These are phyloP conservation scores for Ypsolopha scabrella DNA, from an alignment of 2,888 invertebrate genomes.

Conservation along the genomic window DNA sequence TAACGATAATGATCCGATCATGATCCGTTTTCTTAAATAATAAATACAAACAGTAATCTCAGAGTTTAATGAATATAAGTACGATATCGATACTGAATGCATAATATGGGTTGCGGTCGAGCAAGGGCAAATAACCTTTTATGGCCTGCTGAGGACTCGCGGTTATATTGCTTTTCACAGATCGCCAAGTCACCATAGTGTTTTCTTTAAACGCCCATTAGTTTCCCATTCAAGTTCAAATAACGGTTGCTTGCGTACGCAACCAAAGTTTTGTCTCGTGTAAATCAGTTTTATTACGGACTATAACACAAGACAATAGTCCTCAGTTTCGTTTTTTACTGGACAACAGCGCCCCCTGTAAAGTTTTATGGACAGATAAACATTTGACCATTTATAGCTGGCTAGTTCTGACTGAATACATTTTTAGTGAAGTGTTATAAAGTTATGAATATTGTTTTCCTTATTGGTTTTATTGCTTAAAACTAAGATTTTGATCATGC, in stretches of 20 bases:
- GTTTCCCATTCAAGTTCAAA: constrained; percentile 5
- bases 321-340: constrained; percentile 11
- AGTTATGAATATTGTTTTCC: not conserved
- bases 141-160: constrained; percentile 49
- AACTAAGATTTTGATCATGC: too few species aligned
- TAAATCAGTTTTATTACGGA: constrained; percentile 16
- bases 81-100: too few species aligned
- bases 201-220: constrained; percentile 41
- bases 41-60: too few species aligned
- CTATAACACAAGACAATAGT: constrained; percentile 11
- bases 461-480: not conserved
- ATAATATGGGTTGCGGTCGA: constrained; percentile 25
- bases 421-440: not conserved
- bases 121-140: constrained; percentile 50
- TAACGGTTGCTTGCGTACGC: constrained; percentile 2
- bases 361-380: constrained; percentile 13
- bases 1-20: too few species aligned
- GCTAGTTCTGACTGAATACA: not conserved
- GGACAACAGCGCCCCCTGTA: constrained; percentile 11
- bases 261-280: constrained; percentile 6
- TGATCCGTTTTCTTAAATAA: too few species aligned
- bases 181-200: constrained; percentile 64
- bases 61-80: too few species aligned
- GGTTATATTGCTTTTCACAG: constrained; percentile 62
- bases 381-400: constrained; percentile 9